A percentile compares a stretch with the other conserved stretches of the same genome.
phyloP scores from a whole-genome alignment of 2,113 vertebrate species.

The Clarias magur region DNA sequence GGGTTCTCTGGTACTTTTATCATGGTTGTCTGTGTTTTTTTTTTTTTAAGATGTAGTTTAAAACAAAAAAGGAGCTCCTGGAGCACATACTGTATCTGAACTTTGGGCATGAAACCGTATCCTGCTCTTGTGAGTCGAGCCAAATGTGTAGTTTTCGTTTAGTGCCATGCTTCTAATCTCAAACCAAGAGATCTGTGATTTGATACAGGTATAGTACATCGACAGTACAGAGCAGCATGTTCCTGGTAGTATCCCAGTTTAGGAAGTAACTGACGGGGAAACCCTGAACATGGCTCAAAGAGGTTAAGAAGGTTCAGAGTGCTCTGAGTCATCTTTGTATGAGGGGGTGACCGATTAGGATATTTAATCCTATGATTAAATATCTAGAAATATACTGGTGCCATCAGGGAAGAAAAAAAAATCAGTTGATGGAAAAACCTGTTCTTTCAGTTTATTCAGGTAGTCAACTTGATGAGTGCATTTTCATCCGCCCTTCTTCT shows the following conservation, averaged over 20 bases:
- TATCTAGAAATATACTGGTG: too few relatives aligned
- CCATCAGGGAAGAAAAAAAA: too few relatives aligned
- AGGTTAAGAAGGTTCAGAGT: background rate
- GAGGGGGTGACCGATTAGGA: background rate
- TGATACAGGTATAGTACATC: background rate
- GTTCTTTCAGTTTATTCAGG: too few relatives aligned
- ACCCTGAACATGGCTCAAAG: background rate
- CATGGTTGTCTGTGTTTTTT: too few relatives aligned
- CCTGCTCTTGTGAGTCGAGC: background rate
- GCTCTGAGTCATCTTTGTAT: background rate
- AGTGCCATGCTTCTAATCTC: background rate
- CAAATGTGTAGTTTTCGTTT: background rate
- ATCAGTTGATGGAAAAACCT: too few relatives aligned
- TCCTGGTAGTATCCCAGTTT: constrained; percentile 9
- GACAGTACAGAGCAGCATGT: background rate
- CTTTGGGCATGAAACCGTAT: background rate
- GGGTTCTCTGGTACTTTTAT: too few relatives aligned
- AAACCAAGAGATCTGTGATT: background rate
- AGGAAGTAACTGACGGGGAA: background rate
- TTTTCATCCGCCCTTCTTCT: too few relatives aligned
- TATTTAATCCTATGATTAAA: background rate
- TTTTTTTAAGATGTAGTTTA: background rate
- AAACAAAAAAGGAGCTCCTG: too few relatives aligned
- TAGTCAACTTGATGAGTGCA: too few relatives aligned
- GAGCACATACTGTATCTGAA: background rate